Base-by-base conservation (phyloP, 2,888 invertebrate species). In the Coelopa pilipes region DNA sequence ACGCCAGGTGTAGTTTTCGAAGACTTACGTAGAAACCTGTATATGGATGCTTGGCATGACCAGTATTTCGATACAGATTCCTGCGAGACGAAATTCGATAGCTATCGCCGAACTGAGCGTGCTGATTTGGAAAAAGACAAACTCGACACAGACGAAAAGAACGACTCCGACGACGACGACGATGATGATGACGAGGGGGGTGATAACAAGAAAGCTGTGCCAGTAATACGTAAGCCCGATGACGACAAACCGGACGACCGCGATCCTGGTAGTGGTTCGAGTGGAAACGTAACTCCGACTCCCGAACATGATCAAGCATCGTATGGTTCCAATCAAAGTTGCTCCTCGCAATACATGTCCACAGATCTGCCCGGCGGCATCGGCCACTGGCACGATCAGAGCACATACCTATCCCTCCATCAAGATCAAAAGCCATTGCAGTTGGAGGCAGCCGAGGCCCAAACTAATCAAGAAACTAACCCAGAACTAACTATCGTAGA, bases 371-470 rank as follows among this genome's bases (percentile, higher is more conserved):
- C 94, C 9, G 93, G 93, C 76, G 94, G 94, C 72, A 91, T 94
- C 80, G 93, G 93, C 86, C 92, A 93, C 84, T 94, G 94, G 94
- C 92, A 91, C 85, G 94, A 93, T 84, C 91, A 93, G 84, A 94
- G 93, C 84, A 94, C 94, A 68, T 94, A 94, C 82, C 88, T 94
- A 81, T 90, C 92, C 81, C 84, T 89, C 82, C 92, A 92, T 86
- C 19, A 15, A 10, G 24, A n/a, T 1, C 17, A 17, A 9, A 34
- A 77, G 75, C 80, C 34, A 50, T 50, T 49, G 13, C 15, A 70
- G 60, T 60, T 53, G 65, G 34, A 60, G 55, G 71, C 19, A 73
- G 60, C 62, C 24, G 68, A 76, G 75, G 73, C 68, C 9, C 11
- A 11, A 12, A 53, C 50, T 50, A 69, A 65, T 50, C 66, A 62